Base-by-base conservation (phyloP, 2,113 vertebrate species). In the Otolemur garnettii region DNA sequence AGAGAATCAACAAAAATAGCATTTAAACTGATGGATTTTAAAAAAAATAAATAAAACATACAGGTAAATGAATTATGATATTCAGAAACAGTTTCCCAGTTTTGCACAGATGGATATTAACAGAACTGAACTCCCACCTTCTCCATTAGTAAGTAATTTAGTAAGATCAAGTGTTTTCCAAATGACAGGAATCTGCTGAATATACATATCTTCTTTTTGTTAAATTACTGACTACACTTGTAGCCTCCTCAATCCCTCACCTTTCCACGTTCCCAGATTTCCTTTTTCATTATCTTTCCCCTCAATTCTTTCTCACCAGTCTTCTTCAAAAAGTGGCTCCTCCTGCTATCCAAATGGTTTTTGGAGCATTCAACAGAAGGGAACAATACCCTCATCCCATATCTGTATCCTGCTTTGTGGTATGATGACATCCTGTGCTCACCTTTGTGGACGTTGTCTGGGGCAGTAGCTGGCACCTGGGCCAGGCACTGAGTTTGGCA, bases 21-120 rank as follows among this genome's bases (percentile, higher is more conserved):
- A 55, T 88, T 93, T 74, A 94, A 93, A 87, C 83, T 33, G 19
- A 53, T 50, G 24, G 4, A 57, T 74, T 88, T 88, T 72, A 45
- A 17, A 13, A 50, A 50, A 50, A 50, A 50, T n/a, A 89, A 91
- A n/a, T 45, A 94, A 94, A 92, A 81, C 17, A 60, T 92, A 66
- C 21, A 97, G 95, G 94, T 95, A 96, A 94, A 93, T 97, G 88
- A 91, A 81, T 92, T 69, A 45, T 55, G 28, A 53, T 83, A 79
- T 62, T 96, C 45, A 95, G 72, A 94, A 95, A 75, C 13, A 90
- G 85, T 4, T 38, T 90, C n/a, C 71, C 75, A 38, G 22, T 88
- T 95, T 90, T 60, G 30, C 85, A 91, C 86, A 96, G 95, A 94
- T 96, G 94, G 88, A 19, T 90, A 45, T 95, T 97, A 96, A 95